Base-by-base conservation (phyloP, 2,113 vertebrate genomes). In the Hemicordylus capensis region DNA sequence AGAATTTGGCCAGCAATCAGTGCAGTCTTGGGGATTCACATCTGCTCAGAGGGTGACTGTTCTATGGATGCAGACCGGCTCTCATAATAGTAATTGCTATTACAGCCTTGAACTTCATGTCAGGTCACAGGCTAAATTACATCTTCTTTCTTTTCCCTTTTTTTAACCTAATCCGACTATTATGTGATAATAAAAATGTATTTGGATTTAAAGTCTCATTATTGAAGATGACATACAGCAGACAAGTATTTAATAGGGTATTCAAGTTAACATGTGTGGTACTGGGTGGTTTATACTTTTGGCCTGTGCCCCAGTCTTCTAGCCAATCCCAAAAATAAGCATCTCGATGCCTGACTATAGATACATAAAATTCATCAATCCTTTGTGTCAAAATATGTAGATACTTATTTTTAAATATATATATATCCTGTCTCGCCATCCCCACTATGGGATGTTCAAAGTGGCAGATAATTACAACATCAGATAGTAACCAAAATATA, bases 101-200 rank as follows among this genome's bases (percentile, higher is more conserved):
- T 39, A 73, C 6, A 56, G 20, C 83, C 46, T 78, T 91, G 87
- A 69, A 28, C 39, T 75, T 59, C n/a, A 84, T 80, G 82, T 87
- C 61, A 69, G 64, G 64, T 82, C 63, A 48, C 31, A 73, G 66
- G 72, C 54, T 74, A 85, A 84, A 66, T 58, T 80, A 31, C 44
- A 6, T 80, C 86, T 85, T 83, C 9, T 28, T 86, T 84, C 86
- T 64, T 63, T 1, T 1, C 14, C 81, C 76, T 74, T 83, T 88
- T 81, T 48, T 91, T 86, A 81, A 64, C 72, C 17, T 44, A 75
- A 44, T 87, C 26, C 84, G 24, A 44, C 56, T 64, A 64, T 76
- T 84, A 44, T 66, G 83, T 85, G 88, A 74, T 88, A 85, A 56
- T 63, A 42, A 88, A n/a, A 88, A 51, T 89, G 73, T 88, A 1